phyloP scores from a whole-genome alignment of 2,113 vertebrate genomes.

The Lepus americanus region DNA sequence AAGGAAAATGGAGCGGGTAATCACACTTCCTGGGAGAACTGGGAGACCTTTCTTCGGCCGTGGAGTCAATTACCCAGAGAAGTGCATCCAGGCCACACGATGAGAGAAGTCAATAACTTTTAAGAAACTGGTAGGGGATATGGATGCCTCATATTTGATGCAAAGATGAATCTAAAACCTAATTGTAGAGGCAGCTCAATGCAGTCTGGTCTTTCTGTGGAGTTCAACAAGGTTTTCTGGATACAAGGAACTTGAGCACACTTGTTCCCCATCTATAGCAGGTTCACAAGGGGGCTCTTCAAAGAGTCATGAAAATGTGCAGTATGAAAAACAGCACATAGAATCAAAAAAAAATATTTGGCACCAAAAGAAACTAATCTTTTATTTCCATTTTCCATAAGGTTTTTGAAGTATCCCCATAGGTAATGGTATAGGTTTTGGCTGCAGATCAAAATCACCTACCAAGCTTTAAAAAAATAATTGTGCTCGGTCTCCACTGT shows the following conservation, averaged over 20 bases:
- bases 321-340: no score
- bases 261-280: neutral
- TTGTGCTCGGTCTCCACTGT: neutral
- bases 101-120: conserved; percentile 62
- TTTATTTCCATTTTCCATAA: no score
- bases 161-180: conserved; percentile 37
- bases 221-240: neutral
- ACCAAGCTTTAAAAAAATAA: neutral
- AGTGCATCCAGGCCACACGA: neutral
- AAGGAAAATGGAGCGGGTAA: neutral
- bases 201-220: neutral
- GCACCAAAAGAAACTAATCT: no score
- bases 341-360: no score
- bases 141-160: conserved; percentile 13
- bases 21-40: neutral
- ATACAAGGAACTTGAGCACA: neutral
- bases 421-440: neutral
- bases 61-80: conserved; percentile 61
- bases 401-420: no score
- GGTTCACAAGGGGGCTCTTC: no score
- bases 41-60: conserved; percentile 46
- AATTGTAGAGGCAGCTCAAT: neutral
- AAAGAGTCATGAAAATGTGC: no score
- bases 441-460: neutral
- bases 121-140: neutral